Percentiles rank a stretch among this genome's conserved stretches.
Conservation (phyloP, 37 sponge, comb jelly and placozoan genomes). For the Chondrilla cf. caribensis region DNA sequence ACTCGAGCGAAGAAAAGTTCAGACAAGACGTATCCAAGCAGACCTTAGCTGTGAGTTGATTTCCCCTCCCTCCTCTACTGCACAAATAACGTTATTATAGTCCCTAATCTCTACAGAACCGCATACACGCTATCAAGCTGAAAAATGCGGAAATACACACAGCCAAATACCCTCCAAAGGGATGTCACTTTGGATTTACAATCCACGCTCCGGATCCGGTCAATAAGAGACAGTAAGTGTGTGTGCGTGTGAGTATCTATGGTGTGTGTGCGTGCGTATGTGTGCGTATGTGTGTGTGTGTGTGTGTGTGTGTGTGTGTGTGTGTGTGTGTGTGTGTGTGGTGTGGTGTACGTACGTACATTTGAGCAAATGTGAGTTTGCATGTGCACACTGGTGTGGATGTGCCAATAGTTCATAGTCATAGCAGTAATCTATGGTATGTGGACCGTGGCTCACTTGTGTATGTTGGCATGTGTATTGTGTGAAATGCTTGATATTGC, state of each 20-base stretch:
- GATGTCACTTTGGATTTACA: conserved; percentile 57
- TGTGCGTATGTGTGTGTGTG: not conserved
- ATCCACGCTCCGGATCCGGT: conserved; percentile 57
- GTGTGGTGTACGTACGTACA: too few relatives aligned
- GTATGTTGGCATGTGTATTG: too few relatives aligned
- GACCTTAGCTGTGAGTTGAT: conserved; percentile 52
- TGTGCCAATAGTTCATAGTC: too few relatives aligned
- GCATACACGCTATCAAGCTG: conserved; percentile 55
- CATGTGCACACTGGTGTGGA: too few relatives aligned
- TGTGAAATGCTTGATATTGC: too few relatives aligned
- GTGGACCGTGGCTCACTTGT: too few relatives aligned
- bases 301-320: conserved; percentile 1
- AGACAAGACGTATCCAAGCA: conserved; percentile 43
- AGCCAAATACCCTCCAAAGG: conserved; percentile 53
- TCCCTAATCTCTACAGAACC: not conserved
- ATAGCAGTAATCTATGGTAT: too few relatives aligned
- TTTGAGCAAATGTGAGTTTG: too few relatives aligned
- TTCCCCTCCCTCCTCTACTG: too few relatives aligned
- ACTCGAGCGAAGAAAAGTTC: conserved; percentile 47
- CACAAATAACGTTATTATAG: not conserved
- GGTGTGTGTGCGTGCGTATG: too few relatives aligned
- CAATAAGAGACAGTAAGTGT: conserved; percentile 70
- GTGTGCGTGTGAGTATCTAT: too few relatives aligned
- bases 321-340: too few relatives aligned
- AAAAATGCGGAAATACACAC: conserved; percentile 31